Percentiles rank a stretch among this genome's conserved stretches.
phyloP scores from a whole-genome alignment of 2,113 vertebrate genomes.

The Beaufortia kweichowensis region DNA sequence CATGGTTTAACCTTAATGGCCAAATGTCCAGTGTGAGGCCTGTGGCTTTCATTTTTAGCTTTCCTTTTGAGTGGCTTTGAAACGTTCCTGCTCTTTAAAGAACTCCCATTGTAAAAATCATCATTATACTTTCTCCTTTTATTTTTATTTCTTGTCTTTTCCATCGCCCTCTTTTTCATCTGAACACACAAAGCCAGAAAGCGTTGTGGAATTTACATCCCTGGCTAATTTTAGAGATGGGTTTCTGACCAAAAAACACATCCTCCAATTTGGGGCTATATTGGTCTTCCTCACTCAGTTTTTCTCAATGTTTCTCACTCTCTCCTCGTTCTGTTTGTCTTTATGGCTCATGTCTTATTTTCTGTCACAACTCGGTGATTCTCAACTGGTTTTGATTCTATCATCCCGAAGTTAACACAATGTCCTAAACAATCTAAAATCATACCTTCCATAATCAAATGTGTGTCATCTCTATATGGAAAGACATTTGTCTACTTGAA shows the following conservation, averaged over 20 bases:
- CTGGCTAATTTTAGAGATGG: conserved; percentile 76
- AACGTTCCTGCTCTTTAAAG: conserved; percentile 65
- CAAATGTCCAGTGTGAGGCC: conserved; percentile 64
- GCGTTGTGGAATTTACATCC: conserved; percentile 76
- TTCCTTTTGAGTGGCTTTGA: conserved; percentile 69
- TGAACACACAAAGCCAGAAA: conserved; percentile 62
- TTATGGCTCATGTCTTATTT: neutral
- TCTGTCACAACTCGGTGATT: neutral
- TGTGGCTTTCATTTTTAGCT: conserved; percentile 61
- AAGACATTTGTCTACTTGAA: conserved; percentile 15
- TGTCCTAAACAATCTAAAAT: too few relatives aligned
- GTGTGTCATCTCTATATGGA: conserved; percentile 20
- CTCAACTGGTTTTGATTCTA: too few relatives aligned
- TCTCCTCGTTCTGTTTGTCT: conserved; percentile 29
- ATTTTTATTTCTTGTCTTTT: conserved; percentile 52
- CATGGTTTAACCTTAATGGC: conserved; percentile 58
- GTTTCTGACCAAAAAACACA: conserved; percentile 81
- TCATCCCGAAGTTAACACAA: too few relatives aligned
- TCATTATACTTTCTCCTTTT: conserved; percentile 59
- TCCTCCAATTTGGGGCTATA: conserved; percentile 78
- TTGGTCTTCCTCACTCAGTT: conserved; percentile 69
- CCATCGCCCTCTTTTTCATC: conserved; percentile 63
- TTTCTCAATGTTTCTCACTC: conserved; percentile 54
- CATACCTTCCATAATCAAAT: neutral
- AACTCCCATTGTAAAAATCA: conserved; percentile 59